Conservation (phyloP, 2,113 vertebrate genomes). For the Ceratotherium simum region DNA sequence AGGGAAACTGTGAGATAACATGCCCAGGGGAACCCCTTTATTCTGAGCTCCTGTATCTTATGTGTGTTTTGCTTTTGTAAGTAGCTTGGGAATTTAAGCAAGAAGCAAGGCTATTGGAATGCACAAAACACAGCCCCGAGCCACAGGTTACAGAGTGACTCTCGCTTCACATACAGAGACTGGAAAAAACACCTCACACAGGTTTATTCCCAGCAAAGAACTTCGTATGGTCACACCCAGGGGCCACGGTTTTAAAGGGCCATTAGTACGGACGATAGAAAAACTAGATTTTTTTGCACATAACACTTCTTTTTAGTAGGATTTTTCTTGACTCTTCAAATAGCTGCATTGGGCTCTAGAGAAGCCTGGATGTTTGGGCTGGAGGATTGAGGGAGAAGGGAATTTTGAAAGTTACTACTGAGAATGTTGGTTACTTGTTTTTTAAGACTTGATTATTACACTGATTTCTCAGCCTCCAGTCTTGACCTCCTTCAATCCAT, state of each 20-base stretch:
- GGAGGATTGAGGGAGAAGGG: not conserved
- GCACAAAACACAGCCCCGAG: not conserved
- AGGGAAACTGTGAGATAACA: not conserved
- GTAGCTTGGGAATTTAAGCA: not conserved
- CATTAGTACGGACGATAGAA: not conserved
- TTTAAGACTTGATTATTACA: not conserved
- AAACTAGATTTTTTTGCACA: not conserved
- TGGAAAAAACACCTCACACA: not conserved
- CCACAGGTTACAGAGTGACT: not conserved
- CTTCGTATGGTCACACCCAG: not conserved
- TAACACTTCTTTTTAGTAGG: not conserved
- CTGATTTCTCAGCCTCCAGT: not conserved
- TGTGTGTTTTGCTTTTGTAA: not conserved
- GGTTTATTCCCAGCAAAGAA: not conserved
- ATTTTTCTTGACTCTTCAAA: conserved; percentile 26
- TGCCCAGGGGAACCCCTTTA: not conserved
- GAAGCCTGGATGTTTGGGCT: not conserved
- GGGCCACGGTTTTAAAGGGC: not conserved
- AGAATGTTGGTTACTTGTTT: not conserved
- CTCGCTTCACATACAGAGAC: not conserved
- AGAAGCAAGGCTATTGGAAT: not conserved
- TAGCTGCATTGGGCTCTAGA: not conserved
- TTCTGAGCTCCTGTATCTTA: not conserved
- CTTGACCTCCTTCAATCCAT: not conserved
- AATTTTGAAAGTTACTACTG: not conserved